Conservation (phyloP, 2,888 invertebrate species). For the Cryptophagus acutangulus region DNA sequence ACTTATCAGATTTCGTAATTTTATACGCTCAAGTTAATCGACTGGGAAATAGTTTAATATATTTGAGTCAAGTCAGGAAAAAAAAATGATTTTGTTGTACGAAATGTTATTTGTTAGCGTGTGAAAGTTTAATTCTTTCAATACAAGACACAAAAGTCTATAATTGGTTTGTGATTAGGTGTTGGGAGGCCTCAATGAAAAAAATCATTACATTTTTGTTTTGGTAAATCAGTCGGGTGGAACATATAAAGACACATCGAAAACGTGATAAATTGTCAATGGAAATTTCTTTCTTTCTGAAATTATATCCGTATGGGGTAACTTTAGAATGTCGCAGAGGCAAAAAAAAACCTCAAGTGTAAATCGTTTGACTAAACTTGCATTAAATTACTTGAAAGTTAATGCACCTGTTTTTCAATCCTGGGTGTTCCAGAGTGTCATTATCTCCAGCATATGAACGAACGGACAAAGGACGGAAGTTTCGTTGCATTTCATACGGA, state of each 20-base stretch:
- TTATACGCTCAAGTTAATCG: slow-evolving; percentile 15
- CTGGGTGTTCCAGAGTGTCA: slow-evolving; percentile 11
- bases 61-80: background rate
- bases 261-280: too few species aligned
- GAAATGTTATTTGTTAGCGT: background rate
- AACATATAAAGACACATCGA: too few species aligned
- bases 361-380: slow-evolving; percentile 1
- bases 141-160: slow-evolving; percentile 1
- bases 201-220: too few species aligned
- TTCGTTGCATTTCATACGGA: slow-evolving; percentile 1
- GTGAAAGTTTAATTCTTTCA: background rate
- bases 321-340: too few species aligned
- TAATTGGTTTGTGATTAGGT: too few species aligned
- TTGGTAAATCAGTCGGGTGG: too few species aligned
- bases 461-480: slow-evolving; percentile 6
- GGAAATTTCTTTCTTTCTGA: too few species aligned
- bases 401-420: slow-evolving; percentile 17
- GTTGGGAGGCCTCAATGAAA: too few species aligned
- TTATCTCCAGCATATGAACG: slow-evolving; percentile 2
- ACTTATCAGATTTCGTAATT: slow-evolving; percentile 20
- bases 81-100: background rate
- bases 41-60: slow-evolving; percentile 12
- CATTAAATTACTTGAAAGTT: slow-evolving; percentile 17
- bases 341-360: too few species aligned
- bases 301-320: too few species aligned